Conservation (phyloP, 2,797 vertebrate species). For the Morus bassanus region DNA sequence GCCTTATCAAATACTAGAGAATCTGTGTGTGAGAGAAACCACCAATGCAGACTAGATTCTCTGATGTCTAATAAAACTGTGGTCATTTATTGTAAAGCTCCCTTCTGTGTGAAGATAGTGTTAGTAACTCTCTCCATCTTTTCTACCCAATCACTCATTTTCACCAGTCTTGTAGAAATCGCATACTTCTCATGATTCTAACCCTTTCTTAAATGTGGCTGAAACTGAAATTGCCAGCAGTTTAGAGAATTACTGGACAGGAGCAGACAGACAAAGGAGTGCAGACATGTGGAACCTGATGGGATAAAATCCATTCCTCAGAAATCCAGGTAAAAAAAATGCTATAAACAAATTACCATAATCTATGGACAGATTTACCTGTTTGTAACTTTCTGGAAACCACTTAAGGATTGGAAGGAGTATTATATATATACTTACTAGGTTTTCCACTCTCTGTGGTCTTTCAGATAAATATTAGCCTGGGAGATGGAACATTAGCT, state of each 20-base stretch:
- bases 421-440: neutral
- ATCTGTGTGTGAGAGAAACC: neutral
- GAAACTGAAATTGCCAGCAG: conserved; percentile 9
- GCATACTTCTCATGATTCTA: neutral
- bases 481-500: neutral
- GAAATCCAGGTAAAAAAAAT: neutral
- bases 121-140: neutral
- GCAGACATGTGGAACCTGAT: neutral
- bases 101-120: neutral
- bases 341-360: neutral
- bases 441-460: neutral
- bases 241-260: conserved; percentile 4
- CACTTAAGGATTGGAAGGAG: neutral
- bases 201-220: neutral
- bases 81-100: neutral
- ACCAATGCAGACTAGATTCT: neutral
- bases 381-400: neutral
- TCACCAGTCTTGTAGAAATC: neutral
- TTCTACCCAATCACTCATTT: neutral
- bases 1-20: neutral
- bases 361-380: neutral
- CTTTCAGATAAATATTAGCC: neutral
- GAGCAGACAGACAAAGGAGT: neutral
- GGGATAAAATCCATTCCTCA: neutral
- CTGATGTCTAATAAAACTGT: neutral